phyloP scores from a whole-genome alignment of 2,888 invertebrate species.

The Mythimna impura region DNA sequence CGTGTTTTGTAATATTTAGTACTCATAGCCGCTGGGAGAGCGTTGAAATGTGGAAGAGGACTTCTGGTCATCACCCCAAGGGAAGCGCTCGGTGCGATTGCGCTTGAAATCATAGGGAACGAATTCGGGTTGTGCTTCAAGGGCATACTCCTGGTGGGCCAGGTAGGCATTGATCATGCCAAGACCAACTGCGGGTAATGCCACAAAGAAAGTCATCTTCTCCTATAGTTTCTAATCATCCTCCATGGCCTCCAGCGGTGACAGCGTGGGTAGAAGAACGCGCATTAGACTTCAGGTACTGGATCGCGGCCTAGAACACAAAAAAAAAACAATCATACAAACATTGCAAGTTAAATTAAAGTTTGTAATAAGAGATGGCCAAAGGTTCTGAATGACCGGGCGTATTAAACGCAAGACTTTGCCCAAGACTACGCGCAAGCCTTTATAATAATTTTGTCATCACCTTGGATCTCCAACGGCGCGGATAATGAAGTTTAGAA shows the following conservation, averaged over 20 bases:
- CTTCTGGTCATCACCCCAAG: slow-evolving; percentile 98
- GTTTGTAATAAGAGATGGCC: not conserved
- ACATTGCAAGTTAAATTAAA: too few species aligned
- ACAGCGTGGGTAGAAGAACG: too few species aligned
- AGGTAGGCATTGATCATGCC: slow-evolving; percentile 94
- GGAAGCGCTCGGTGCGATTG: slow-evolving; percentile 96
- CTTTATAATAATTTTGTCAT: slow-evolving; percentile 82
- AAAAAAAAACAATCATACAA: too few species aligned
- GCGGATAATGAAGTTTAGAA: slow-evolving; percentile 87
- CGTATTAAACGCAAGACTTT: slow-evolving; percentile 50
- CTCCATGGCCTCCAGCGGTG: slow-evolving; percentile 72
- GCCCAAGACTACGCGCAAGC: slow-evolving; percentile 56
- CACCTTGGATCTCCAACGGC: slow-evolving; percentile 83
- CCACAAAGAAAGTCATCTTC: slow-evolving; percentile 94
- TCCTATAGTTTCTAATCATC: slow-evolving; percentile 94
- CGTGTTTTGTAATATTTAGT: slow-evolving; percentile 64
- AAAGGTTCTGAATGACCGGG: slow-evolving; percentile 25
- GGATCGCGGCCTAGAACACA: too few species aligned
- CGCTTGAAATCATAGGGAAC: slow-evolving; percentile 94
- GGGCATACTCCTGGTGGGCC: slow-evolving; percentile 89
- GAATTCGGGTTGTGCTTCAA: slow-evolving; percentile 92
- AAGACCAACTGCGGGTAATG: slow-evolving; percentile 93
- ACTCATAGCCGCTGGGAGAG: slow-evolving; percentile 96
- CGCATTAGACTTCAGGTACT: too few species aligned
- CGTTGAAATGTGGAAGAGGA: slow-evolving; percentile 97